Conservation (phyloP, 2,113 vertebrate genomes). For the Scalopus aquaticus region DNA sequence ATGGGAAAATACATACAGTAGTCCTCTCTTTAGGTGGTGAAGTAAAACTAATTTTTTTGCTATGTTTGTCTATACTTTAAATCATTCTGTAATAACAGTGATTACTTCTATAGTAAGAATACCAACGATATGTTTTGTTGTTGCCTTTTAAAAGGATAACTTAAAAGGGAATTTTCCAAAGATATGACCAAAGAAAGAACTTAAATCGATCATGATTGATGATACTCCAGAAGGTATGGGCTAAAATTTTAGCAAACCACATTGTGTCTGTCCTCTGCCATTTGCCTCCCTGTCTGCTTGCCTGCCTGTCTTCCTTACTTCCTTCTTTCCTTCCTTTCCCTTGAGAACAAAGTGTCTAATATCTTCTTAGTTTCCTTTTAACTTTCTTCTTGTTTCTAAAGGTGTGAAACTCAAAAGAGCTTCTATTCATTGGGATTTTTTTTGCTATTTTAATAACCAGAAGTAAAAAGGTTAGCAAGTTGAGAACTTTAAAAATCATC, state of each 20-base stretch:
- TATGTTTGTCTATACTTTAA: conserved; percentile 32
- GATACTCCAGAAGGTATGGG: background rate
- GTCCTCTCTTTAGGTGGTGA: background rate
- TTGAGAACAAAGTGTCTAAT: background rate
- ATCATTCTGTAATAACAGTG: background rate
- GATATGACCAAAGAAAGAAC: background rate
- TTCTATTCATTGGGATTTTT: background rate
- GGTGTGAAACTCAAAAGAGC: background rate
- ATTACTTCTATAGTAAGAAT: conserved; percentile 7
- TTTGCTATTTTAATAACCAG: background rate
- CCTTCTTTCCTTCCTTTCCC: background rate
- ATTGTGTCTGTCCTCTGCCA: background rate
- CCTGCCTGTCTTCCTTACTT: background rate
- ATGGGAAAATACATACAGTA: background rate
- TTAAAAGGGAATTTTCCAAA: background rate
- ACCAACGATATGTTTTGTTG: background rate
- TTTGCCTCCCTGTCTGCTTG: background rate
- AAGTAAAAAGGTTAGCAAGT: conserved; percentile 21
- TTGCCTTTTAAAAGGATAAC: background rate
- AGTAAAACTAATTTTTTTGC: background rate
- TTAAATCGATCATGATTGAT: conserved; percentile 29
- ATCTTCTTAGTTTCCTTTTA: conserved; percentile 17
- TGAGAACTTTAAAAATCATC: conserved; percentile 32
- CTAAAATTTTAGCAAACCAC: conserved; percentile 29
- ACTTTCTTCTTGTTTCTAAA: conserved; percentile 39